Evolutionary conservation across 2,888 invertebrate species (phyloP).

Genomic region (Caenorhabditis sp.): DNA sequence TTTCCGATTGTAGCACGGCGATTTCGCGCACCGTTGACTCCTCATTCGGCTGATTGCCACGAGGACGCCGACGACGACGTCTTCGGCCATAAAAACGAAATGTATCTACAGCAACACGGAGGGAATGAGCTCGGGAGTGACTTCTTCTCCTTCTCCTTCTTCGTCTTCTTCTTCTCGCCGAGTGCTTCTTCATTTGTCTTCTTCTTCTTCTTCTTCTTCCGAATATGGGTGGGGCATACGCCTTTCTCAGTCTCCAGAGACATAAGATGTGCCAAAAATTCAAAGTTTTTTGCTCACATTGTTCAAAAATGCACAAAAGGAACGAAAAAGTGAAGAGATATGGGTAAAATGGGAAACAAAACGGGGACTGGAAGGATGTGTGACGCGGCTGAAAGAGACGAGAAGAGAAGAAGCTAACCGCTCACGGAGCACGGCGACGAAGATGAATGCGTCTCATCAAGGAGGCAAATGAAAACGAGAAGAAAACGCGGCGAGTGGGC

Average conservation of each 20-base stretch:
- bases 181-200: conserved; percentile 54
- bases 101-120: conserved; percentile 30
- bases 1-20: conserved; percentile 45
- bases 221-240: no score
- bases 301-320: conserved; percentile 31
- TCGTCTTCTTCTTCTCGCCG: conserved; percentile 1
- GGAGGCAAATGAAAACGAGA: no score
- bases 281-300: conserved; percentile 29
- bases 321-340: not conserved
- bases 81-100: conserved; percentile 33
- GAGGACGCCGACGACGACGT: conserved; percentile 1
- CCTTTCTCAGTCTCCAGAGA: conserved; percentile 35
- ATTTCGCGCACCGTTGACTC: conserved; percentile 57
- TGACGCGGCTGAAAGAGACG: conserved; percentile 13
- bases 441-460: no score
- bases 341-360: not conserved
- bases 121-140: conserved; percentile 32
- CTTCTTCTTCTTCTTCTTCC: conserved; percentile 6
- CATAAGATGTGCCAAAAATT: conserved; percentile 53
- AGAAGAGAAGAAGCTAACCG: not conserved
- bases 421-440: no score
- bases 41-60: conserved; percentile 50
- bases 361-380: conserved; percentile 13
- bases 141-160: conserved; percentile 37
- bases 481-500: not conserved